A percentile compares a stretch with the other conserved stretches of the same genome.
These are phyloP conservation scores for Speoplatyrhinus poulsoni DNA, from an alignment of 2,113 vertebrate genomes.

Conservation along the genomic window DNA sequence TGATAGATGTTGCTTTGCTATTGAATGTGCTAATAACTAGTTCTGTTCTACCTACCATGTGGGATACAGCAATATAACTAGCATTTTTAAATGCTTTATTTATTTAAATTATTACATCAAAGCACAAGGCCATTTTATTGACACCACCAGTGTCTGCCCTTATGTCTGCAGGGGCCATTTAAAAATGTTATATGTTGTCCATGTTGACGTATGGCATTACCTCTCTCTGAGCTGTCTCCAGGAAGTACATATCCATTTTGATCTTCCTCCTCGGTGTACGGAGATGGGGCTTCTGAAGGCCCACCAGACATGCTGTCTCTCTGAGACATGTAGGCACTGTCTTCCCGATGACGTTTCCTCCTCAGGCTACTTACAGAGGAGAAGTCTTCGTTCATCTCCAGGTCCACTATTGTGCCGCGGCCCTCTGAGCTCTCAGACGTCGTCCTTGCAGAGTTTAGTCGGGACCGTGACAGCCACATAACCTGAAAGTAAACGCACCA, in stretches of 20 bases:
- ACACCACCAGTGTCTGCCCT: too few relatives aligned
- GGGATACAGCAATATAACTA: not conserved
- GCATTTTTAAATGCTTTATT: not conserved
- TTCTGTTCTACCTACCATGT: not conserved
- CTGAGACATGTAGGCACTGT: slow-evolving; percentile 88
- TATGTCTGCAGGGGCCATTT: too few relatives aligned
- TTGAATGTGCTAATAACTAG: not conserved
- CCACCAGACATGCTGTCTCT: slow-evolving; percentile 81
- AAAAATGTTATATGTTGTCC: too few relatives aligned
- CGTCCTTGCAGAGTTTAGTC: slow-evolving; percentile 79
- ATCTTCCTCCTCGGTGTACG: slow-evolving; percentile 83
- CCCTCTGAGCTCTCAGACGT: slow-evolving; percentile 89
- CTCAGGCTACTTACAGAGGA: slow-evolving; percentile 73
- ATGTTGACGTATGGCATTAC: slow-evolving; percentile 34
- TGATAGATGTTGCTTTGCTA: not conserved
- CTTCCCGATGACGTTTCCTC: slow-evolving; percentile 78
- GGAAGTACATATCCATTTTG: slow-evolving; percentile 90
- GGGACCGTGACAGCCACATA: slow-evolving; percentile 70
- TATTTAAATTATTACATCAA: too few relatives aligned
- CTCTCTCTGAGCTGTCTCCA: slow-evolving; percentile 79
- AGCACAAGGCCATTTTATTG: too few relatives aligned
- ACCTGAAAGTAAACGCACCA: slow-evolving; percentile 28
- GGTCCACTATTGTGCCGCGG: slow-evolving; percentile 77
- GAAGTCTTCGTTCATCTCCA: slow-evolving; percentile 81
- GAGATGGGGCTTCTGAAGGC: slow-evolving; percentile 68